Evolutionary conservation across 1,140 invertebrate genomes (phyloP).

Genomic region (Maconellicoccus hirsutus): DNA sequence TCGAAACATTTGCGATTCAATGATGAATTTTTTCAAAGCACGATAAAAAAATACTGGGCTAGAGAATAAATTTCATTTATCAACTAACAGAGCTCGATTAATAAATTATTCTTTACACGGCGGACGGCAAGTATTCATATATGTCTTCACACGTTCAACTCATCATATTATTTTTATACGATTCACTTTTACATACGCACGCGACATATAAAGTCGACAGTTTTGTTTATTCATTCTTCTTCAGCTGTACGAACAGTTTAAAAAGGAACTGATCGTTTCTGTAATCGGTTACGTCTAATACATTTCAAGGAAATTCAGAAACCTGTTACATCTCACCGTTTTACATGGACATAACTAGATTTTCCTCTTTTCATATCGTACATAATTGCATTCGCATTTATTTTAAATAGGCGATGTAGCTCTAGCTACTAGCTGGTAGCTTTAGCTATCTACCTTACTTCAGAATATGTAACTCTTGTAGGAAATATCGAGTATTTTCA

Average conservation of each 20-base stretch:
- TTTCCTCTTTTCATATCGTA: conserved; percentile 17
- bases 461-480: no score
- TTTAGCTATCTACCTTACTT: no score
- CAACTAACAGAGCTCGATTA: background rate
- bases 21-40: background rate
- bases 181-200: conserved; percentile 19
- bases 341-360: conserved; percentile 15
- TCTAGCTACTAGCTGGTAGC: no score
- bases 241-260: background rate
- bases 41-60: background rate
- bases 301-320: conserved; percentile 20
- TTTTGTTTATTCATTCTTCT: conserved; percentile 19
- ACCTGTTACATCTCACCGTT: conserved; percentile 16
- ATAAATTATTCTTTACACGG: background rate
- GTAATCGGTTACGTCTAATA: conserved; percentile 21
- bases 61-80: background rate
- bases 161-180: conserved; percentile 19
- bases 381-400: background rate
- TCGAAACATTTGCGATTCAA: background rate
- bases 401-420: no score
- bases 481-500: no score
- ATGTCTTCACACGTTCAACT: conserved; percentile 20
- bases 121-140: conserved; percentile 14
- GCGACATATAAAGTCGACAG: conserved; percentile 21
- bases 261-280: conserved; percentile 17